Evolutionary conservation across 2,888 invertebrate species (phyloP).

Genomic region (Mayetiola destructor): DNA sequence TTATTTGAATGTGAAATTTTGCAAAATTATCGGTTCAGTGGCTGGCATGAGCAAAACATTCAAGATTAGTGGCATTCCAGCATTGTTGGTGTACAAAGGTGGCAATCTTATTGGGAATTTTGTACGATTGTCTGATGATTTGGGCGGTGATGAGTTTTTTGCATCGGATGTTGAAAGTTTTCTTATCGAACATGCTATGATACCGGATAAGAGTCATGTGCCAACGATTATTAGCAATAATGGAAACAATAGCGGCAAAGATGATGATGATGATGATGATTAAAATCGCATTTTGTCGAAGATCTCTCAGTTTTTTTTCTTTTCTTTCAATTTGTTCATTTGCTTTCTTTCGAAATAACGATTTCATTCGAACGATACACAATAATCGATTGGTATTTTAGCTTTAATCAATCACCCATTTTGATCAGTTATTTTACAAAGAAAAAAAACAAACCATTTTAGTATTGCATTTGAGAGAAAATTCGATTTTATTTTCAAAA

Average conservation of each 20-base stretch:
- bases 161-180: conserved; percentile 81
- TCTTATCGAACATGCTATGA: conserved; percentile 69
- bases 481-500: too few relatives aligned
- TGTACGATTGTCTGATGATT: conserved; percentile 68
- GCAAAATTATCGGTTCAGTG: conserved; percentile 62
- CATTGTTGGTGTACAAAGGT: conserved; percentile 77
- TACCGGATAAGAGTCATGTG: conserved; percentile 47
- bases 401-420: too few relatives aligned
- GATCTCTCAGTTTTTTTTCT: background rate
- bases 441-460: too few relatives aligned
- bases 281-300: background rate
- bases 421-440: too few relatives aligned
- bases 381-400: too few relatives aligned
- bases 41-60: conserved; percentile 80
- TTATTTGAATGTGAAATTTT: conserved; percentile 78
- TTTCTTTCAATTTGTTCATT: too few relatives aligned
- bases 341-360: too few relatives aligned
- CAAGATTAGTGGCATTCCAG: conserved; percentile 75
- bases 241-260: background rate
- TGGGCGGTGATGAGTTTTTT: conserved; percentile 85
- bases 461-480: too few relatives aligned
- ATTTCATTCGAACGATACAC: too few relatives aligned
- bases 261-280: background rate
- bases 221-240: background rate
- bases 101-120: conserved; percentile 88